Conservation (phyloP, 2,113 vertebrate species). For the Leucosticte australis region DNA sequence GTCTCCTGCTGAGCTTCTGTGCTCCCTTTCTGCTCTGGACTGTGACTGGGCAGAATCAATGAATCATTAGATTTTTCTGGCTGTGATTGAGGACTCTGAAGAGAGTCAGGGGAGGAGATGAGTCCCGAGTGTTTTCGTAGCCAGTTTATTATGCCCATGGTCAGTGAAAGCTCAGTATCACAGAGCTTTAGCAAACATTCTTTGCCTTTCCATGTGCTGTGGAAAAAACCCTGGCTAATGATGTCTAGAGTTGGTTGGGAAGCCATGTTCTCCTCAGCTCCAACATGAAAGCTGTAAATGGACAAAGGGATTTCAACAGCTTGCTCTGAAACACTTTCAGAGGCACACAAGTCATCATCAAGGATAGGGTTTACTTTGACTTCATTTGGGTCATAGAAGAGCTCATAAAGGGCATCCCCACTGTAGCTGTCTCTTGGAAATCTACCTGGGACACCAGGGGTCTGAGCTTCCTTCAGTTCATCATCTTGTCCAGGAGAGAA, state of each 20-base stretch:
- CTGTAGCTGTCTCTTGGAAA: slow-evolving; percentile 86
- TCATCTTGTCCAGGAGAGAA: slow-evolving; percentile 81
- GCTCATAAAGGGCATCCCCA: slow-evolving; percentile 85
- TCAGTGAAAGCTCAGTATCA: slow-evolving; percentile 83
- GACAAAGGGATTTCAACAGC: slow-evolving; percentile 79
- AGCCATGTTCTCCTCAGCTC: slow-evolving; percentile 84
- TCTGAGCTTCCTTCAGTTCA: slow-evolving; percentile 67
- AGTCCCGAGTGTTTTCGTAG: slow-evolving; percentile 68
- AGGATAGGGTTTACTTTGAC: slow-evolving; percentile 66
- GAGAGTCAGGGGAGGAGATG: slow-evolving; percentile 6
- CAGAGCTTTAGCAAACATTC: slow-evolving; percentile 87
- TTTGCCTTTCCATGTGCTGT: slow-evolving; percentile 85
- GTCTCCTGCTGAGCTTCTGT: not conserved
- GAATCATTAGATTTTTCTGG: not conserved
- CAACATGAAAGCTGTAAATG: slow-evolving; percentile 85
- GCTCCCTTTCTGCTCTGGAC: not conserved
- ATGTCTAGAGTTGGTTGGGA: slow-evolving; percentile 74
- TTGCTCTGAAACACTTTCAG: slow-evolving; percentile 76
- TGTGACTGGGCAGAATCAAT: not conserved
- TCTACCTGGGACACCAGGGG: slow-evolving; percentile 48
- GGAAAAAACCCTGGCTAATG: slow-evolving; percentile 78
- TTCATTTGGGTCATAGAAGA: slow-evolving; percentile 80
- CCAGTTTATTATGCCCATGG: slow-evolving; percentile 88
- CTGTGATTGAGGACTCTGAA: slow-evolving; percentile 17
- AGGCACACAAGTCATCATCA: slow-evolving; percentile 75